Evolutionary conservation across 1,140 invertebrate genomes (phyloP).

Genomic region (Mamestra configurata): DNA sequence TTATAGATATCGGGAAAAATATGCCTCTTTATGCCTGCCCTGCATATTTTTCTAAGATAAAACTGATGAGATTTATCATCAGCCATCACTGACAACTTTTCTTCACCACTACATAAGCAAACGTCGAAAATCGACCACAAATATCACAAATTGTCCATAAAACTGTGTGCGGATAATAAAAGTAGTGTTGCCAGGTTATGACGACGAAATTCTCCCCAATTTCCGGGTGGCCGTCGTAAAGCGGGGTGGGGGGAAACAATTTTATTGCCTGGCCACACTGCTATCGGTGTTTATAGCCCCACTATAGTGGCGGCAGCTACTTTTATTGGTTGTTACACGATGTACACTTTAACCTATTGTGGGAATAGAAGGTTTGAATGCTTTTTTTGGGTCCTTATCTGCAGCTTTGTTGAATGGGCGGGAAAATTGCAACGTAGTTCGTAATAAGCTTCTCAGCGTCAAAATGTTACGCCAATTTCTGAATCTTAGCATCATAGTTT

Average conservation of each 20-base stretch:
- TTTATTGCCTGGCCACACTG: slow-evolving; percentile 44
- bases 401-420: neutral
- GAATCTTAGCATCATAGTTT: no score
- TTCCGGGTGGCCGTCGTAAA: slow-evolving; percentile 49
- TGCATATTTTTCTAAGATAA: neutral
- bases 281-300: slow-evolving; percentile 44
- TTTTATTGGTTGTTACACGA: slow-evolving; percentile 27
- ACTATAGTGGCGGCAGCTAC: slow-evolving; percentile 32
- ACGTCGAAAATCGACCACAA: slow-evolving; percentile 13
- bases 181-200: slow-evolving; percentile 49
- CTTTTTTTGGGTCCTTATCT: neutral
- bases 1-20: no score
- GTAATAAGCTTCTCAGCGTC: neutral
- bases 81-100: neutral
- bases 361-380: neutral
- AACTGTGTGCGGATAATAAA: slow-evolving; percentile 47
- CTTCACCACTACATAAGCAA: neutral
- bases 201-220: slow-evolving; percentile 51
- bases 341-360: slow-evolving; percentile 5
- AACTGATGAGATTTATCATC: neutral
- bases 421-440: neutral
- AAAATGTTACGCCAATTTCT: no score
- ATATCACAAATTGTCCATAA: slow-evolving; percentile 52
- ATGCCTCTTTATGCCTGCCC: neutral
- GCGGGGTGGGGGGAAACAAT: slow-evolving; percentile 31